Percentiles rank a stretch among this genome's conserved stretches.
Conservation (phyloP, 1,140 invertebrate genomes). For the Venustaconcha ellipsiformis region DNA sequence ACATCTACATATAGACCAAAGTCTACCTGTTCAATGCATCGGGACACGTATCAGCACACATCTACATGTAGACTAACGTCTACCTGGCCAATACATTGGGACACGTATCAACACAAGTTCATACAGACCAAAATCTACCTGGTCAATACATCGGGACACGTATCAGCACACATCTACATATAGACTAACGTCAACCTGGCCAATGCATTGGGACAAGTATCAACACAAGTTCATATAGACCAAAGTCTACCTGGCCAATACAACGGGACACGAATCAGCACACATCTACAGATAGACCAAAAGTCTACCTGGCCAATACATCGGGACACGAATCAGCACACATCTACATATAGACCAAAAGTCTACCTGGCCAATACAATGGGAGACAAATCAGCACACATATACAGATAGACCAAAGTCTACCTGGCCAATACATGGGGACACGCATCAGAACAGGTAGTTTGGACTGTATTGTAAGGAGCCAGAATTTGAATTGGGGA, state of each 20-base stretch:
- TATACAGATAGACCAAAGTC: neutral
- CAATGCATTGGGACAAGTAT: too few species aligned
- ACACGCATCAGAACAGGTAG: neutral
- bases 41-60: neutral
- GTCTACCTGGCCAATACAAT: too few species aligned
- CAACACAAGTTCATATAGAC: neutral
- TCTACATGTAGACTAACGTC: too few species aligned
- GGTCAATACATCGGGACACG: too few species aligned
- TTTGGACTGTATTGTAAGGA: neutral
- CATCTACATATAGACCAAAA: neutral
- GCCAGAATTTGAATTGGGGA: constrained; percentile 5
- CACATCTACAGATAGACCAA: neutral
- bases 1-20: constrained; percentile 1
- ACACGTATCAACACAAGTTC: neutral
- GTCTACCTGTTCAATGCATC: neutral
- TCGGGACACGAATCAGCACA: neutral
- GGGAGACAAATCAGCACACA: neutral
- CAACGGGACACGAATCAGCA: too few species aligned
- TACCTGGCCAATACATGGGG: neutral
- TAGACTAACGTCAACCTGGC: too few species aligned
- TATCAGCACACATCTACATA: neutral
- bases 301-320: too few species aligned
- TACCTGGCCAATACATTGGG: too few species aligned
- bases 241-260: too few species aligned
- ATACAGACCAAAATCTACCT: too few species aligned